Evolutionary conservation across 1,140 invertebrate species (phyloP), one percentile per base, ranked within the genome.

Genomic region (Saccostrea cuccullata): DNA sequence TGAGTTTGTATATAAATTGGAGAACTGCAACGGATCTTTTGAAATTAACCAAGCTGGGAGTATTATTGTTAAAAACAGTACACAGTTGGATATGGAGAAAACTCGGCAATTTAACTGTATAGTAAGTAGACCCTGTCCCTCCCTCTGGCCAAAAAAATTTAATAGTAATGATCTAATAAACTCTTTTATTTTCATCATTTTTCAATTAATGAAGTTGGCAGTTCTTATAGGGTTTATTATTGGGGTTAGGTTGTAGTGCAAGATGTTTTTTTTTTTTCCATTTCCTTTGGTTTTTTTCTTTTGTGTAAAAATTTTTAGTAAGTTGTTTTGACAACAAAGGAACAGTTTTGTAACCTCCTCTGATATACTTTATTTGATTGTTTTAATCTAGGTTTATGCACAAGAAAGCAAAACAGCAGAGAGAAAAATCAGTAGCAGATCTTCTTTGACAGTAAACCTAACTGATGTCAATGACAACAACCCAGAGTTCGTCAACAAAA

Each of bases 401-500:
- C 15, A 30, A 12, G 70, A 73, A 73, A 73, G 1, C 26, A 9
- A 73, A 26, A 73, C 70, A 30, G 13, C 0, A 30, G 70, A 73
- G 4, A 9, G 1, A 3, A 36, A 1, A 13, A 26, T 5, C 0
- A 36, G 30, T 5, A 12, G 11, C 3, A 73, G 8, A 12, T 73
- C 70, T 26, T 9, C 8, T 30, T 30, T 73, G 15, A 73, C 70
- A 12, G 36, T 73, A 73, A 26, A 1, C 5, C 4, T 73, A 26
- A 30, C 26, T 30, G 70, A 73, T 73, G 70, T 73, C 70, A 73
- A 73, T 73, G 70, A 73, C 70, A 73, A 73, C 30, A 73, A 26
- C 23, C 70, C 70, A 30, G 11, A 36, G 30, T 73, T 73, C 23
- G 2, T 0, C 11, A n/a, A n/a, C 20, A 30, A 2, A 23, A 13